Percentiles rank a stretch among this genome's conserved stretches.
Evolutionary conservation across 2,888 invertebrate species (phyloP).

Genomic region (Sphaerophoria rueppellii): DNA sequence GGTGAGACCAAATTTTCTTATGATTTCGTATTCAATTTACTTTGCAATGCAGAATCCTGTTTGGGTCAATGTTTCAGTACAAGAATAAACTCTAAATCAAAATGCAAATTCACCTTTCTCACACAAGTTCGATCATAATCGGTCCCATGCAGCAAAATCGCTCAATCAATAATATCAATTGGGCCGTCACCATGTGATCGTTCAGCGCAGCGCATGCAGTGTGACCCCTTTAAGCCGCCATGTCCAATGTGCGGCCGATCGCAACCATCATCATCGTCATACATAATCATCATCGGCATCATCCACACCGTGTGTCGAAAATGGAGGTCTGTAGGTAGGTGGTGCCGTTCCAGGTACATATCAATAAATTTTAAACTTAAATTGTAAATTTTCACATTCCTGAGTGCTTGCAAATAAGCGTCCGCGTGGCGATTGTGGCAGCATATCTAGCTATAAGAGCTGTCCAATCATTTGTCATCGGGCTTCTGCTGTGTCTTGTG

Average conservation of each 20-base stretch:
- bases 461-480: slow-evolving; percentile 72
- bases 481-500: slow-evolving; percentile 62
- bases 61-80: neutral
- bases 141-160: slow-evolving; percentile 38
- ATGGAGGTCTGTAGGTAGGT: slow-evolving; percentile 73
- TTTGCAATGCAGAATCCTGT: slow-evolving; percentile 8
- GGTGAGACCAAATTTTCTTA: slow-evolving; percentile 62
- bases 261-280: neutral
- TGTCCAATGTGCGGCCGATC: too few species aligned
- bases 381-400: slow-evolving; percentile 71
- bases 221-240: slow-evolving; percentile 65
- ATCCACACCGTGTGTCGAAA: slow-evolving; percentile 22
- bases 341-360: slow-evolving; percentile 70
- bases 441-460: slow-evolving; percentile 31
- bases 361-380: slow-evolving; percentile 70
- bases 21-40: slow-evolving; percentile 31
- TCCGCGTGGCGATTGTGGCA: slow-evolving; percentile 10
- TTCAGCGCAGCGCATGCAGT: slow-evolving; percentile 32
- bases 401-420: slow-evolving; percentile 28
- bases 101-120: slow-evolving; percentile 44
- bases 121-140: slow-evolving; percentile 17
- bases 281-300: slow-evolving; percentile 23
- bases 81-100: slow-evolving; percentile 47
- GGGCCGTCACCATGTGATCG: slow-evolving; percentile 51
- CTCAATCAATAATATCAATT: slow-evolving; percentile 70